A percentile compares a stretch with the other conserved stretches of the same genome.
These are phyloP conservation scores for Chymomyza costata DNA, from an alignment of 1,140 invertebrate genomes.

Conservation along the genomic window DNA sequence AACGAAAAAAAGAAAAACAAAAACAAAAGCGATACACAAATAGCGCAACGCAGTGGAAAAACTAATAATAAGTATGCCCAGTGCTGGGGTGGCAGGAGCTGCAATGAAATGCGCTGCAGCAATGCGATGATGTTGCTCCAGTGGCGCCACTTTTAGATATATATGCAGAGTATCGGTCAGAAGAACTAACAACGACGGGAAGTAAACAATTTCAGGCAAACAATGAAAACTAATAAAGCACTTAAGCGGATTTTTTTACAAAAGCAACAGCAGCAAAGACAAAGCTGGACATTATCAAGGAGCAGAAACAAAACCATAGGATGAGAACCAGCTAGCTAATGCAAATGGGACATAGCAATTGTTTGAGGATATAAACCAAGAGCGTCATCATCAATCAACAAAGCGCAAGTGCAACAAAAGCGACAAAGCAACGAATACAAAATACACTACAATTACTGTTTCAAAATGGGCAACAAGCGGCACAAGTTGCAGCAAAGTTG, in stretches of 20 bases:
- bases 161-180: not conserved
- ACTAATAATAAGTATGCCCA: constrained; percentile 40
- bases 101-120: constrained; percentile 45
- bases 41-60: constrained; percentile 1
- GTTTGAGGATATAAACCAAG: not conserved
- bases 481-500: constrained; percentile 6
- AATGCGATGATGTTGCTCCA: constrained; percentile 3
- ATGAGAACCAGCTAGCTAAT: constrained; percentile 16
- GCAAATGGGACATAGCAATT: constrained; percentile 5
- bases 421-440: not conserved
- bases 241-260: constrained; percentile 49
- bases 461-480: constrained; percentile 19
- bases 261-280: constrained; percentile 31
- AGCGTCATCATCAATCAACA: constrained; percentile 56
- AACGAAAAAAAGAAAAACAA: constrained; percentile 15
- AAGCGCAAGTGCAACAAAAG: constrained; percentile 22
- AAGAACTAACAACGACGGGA: constrained; percentile 7
- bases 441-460: not conserved
- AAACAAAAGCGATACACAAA: constrained; percentile 21
- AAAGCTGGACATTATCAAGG: not conserved
- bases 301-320: constrained; percentile 1
- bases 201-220: constrained; percentile 35
- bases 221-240: constrained; percentile 71
- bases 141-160: not conserved
- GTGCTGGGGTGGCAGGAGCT: constrained; percentile 10